A percentile compares a stretch with the other conserved stretches of the same genome.
These are phyloP conservation scores for Somateria mollissima DNA, from an alignment of 2,797 vertebrate species.

Conservation along the genomic window DNA sequence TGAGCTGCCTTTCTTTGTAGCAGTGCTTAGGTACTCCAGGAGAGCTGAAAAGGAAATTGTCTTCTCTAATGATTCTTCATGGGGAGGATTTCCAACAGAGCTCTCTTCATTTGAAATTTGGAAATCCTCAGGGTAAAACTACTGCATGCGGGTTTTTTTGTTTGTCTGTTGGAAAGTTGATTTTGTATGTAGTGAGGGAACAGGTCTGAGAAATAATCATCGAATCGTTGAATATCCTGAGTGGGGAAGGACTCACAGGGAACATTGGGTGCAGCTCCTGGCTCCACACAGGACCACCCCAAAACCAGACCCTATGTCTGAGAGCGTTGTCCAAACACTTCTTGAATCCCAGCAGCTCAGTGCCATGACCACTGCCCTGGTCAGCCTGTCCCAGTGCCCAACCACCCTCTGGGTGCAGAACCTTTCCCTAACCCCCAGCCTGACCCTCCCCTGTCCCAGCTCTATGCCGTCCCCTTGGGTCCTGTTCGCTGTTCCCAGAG, in stretches of 20 bases:
- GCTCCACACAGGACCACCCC: too few relatives aligned
- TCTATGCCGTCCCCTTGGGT: too few relatives aligned
- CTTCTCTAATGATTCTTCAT: background rate
- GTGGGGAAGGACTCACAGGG: too few relatives aligned
- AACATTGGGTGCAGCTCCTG: too few relatives aligned
- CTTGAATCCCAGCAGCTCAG: background rate
- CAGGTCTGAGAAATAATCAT: background rate
- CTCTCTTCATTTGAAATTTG: background rate
- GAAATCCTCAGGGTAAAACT: background rate
- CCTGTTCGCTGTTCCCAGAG: too few relatives aligned
- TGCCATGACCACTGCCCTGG: background rate
- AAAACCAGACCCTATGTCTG: too few relatives aligned
- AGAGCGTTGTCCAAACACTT: too few relatives aligned
- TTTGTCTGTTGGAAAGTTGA: too few relatives aligned
- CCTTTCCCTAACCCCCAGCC: background rate
- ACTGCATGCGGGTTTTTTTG: background rate
- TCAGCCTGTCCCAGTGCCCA: background rate
- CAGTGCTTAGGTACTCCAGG: background rate
- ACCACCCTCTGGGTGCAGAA: background rate
- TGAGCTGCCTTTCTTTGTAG: background rate
- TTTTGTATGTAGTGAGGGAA: too few relatives aligned
- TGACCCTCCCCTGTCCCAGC: background rate
- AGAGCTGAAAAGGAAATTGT: background rate
- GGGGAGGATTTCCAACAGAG: background rate
- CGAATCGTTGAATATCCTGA: too few relatives aligned